These are phyloP conservation scores for Lycaena phlaeas DNA, from an alignment of 2,888 invertebrate genomes.

Conservation along the genomic window DNA sequence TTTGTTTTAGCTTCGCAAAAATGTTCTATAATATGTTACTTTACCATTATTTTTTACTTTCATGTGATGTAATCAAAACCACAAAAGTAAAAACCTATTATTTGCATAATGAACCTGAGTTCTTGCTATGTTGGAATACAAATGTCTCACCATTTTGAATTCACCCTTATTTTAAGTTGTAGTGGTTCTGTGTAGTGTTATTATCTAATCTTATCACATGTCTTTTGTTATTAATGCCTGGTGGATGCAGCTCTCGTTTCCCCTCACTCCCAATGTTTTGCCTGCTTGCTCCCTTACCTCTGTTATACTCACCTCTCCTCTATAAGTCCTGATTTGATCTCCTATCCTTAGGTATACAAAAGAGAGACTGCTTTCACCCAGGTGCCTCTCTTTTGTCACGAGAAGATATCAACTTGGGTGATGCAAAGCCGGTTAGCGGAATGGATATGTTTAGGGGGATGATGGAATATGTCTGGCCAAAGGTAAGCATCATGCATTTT, in stretches of 20 bases:
- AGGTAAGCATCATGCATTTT: constrained; percentile 62
- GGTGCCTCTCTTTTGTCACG: constrained; percentile 81
- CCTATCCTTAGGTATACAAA: constrained; percentile 67
- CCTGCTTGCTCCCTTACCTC: constrained; percentile 10
- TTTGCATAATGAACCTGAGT: no score
- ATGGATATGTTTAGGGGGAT: constrained; percentile 89
- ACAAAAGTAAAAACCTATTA: no score
- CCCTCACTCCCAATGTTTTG: constrained; percentile 21
- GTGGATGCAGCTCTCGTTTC: constrained; percentile 54
- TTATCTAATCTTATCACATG: constrained; percentile 11
- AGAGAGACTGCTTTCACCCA: constrained; percentile 93
- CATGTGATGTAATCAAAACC: no score
- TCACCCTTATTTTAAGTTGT: no score
- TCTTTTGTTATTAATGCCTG: constrained; percentile 54
- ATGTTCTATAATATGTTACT: no score
- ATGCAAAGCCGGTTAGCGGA: constrained; percentile 76
- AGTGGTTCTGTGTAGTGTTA: no score
- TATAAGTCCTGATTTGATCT: constrained; percentile 29
- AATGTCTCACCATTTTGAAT: no score
- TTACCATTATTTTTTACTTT: no score
- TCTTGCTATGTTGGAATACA: no score
- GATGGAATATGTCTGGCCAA: constrained; percentile 96
- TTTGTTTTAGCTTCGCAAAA: no score
- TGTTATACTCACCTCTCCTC: constrained; percentile 19
- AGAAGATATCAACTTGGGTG: constrained; percentile 75